A percentile compares a stretch with the other conserved stretches of the same genome.
Conservation (phyloP, 2,797 vertebrate genomes). For the Xiphorhynchus erythropygius region DNA sequence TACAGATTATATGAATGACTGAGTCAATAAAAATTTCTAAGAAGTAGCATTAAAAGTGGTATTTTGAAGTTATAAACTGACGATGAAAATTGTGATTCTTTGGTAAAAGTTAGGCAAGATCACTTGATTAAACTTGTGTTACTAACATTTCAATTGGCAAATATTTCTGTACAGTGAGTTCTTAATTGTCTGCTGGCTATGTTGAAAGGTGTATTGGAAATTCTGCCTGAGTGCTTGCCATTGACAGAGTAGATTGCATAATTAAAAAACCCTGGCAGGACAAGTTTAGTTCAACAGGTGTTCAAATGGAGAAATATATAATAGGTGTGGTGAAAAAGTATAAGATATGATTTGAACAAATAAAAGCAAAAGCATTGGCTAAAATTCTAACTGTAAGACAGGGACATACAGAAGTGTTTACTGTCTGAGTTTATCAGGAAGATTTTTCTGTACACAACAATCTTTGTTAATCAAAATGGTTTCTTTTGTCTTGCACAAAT, state of each 20-base stretch:
- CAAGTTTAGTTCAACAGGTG: conserved; percentile 74
- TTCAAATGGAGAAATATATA: conserved; percentile 69
- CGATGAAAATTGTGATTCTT: conserved; percentile 36
- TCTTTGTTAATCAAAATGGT: neutral
- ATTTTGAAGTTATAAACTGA: conserved; percentile 38
- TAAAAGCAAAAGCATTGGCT: conserved; percentile 64
- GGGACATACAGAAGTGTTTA: conserved; percentile 59
- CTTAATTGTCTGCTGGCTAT: conserved; percentile 62
- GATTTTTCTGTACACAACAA: conserved; percentile 4
- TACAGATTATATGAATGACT: neutral
- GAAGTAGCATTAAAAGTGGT: conserved; percentile 26
- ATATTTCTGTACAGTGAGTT: conserved; percentile 63
- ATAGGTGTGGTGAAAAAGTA: conserved; percentile 60
- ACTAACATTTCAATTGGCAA: conserved; percentile 69
- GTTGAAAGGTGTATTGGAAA: conserved; percentile 77
- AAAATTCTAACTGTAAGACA: conserved; percentile 62
- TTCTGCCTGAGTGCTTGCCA: conserved; percentile 70
- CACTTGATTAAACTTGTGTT: conserved; percentile 71
- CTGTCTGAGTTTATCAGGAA: conserved; percentile 36
- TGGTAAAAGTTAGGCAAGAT: conserved; percentile 54
- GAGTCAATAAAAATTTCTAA: conserved; percentile 39
- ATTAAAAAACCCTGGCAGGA: conserved; percentile 74
- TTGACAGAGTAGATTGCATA: conserved; percentile 76
- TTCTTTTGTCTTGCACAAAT: neutral
- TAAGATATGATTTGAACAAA: conserved; percentile 60